Evolutionary conservation across 2,888 invertebrate species (phyloP).

Genomic region (Eremobia ochroleuca): DNA sequence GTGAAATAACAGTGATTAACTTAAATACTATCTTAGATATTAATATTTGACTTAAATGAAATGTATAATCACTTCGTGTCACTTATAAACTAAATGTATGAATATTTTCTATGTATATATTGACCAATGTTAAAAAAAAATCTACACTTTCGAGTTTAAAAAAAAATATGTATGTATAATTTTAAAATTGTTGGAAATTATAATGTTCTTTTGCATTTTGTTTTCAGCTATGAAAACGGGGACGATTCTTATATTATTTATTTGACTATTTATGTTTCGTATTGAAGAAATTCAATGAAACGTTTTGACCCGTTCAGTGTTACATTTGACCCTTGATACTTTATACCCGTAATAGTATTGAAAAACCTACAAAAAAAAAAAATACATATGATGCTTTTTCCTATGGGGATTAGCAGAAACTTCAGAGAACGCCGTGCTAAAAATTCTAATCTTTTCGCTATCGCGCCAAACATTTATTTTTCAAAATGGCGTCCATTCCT

Average conservation of each 20-base stretch:
- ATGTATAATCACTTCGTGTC: slow-evolving; percentile 38
- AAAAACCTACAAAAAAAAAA: neutral
- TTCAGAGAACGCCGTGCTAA: neutral
- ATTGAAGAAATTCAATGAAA: slow-evolving; percentile 23
- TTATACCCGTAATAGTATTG: neutral
- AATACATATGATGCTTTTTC: neutral
- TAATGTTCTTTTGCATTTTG: slow-evolving; percentile 32
- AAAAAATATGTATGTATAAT: slow-evolving; percentile 33
- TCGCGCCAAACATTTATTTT: neutral
- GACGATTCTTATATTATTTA: slow-evolving; percentile 25
- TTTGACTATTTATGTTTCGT: slow-evolving; percentile 23
- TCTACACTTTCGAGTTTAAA: slow-evolving; percentile 8
- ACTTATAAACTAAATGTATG: slow-evolving; percentile 42
- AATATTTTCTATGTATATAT: slow-evolving; percentile 61
- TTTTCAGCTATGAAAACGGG: slow-evolving; percentile 40
- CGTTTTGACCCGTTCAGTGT: slow-evolving; percentile 35
- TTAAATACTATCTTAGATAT: slow-evolving; percentile 40
- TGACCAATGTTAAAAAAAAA: slow-evolving; percentile 50
- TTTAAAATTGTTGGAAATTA: slow-evolving; percentile 30
- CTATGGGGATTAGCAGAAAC: neutral
- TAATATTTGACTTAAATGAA: slow-evolving; percentile 34
- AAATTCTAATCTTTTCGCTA: neutral
- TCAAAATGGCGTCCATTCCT: slow-evolving; percentile 6
- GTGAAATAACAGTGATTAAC: slow-evolving; percentile 27
- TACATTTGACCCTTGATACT: slow-evolving; percentile 1